Base-by-base conservation (phyloP, 1,140 invertebrate genomes). In the Trichonephila clavipes region DNA sequence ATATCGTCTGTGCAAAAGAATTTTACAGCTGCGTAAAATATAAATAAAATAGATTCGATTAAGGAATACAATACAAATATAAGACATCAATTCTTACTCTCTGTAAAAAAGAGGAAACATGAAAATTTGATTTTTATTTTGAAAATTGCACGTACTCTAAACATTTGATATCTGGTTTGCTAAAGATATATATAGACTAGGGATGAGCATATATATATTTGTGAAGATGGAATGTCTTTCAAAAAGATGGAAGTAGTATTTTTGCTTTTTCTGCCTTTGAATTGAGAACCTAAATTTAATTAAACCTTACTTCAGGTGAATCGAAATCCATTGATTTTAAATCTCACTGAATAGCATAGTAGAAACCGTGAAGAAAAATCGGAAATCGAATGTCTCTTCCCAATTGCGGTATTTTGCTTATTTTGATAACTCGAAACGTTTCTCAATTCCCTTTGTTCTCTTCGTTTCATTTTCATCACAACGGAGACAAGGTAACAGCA, bases 371-470 rank as follows among this genome's bases (percentile, higher is more conserved):
- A 14, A 18, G 40, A 51, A 59, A 81, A 91, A 91, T 91, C 81
- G 90, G 81, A 91, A 91, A 91, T 91, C 90, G 90, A 91, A 91
- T 51, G 40, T 58, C 83, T 28, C 19, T 28, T 66, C 90, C 62
- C 90, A 91, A 91, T 91, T 91, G 90, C 40, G 24, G 40, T 85
- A 66, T 91, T 91, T 91, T 81, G 83, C 77, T 91, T 91, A 91
- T 91, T 91, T 91, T 91, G 90, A 91, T 91, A 91, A 91, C 90
- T 91, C 19, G 40, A 85, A 91, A 91, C 90, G 90, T 66, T 91
- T 83, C 90, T 40, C 90, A 81, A 40, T 91, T 83, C 81, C 19
- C 59, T 91, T 90, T 91, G 90, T 91, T 16, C 61, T 66, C 85
- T 85, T 64, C 61, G 16, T 88, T 88, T 88, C 61, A 64, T 59